A percentile compares a stretch with the other conserved stretches of the same genome.
Evolutionary conservation across 2,888 invertebrate species (phyloP).

Genomic region (Zaprionus lineosus): DNA sequence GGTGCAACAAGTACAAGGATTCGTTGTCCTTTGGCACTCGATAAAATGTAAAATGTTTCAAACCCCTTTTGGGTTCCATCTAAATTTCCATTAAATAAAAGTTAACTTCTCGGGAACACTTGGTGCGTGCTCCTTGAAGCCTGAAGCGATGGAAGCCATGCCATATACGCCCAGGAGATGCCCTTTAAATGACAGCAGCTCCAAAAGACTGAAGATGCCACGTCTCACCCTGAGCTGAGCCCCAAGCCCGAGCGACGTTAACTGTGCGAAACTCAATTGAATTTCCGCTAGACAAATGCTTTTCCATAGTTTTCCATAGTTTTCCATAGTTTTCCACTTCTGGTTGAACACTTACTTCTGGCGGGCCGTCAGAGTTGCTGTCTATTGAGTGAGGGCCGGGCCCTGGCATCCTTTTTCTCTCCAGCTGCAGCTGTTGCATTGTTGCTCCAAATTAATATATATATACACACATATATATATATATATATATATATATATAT

Average conservation of each 20-base stretch:
- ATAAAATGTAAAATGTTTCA: too few relatives aligned
- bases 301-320: too few relatives aligned
- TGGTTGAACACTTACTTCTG: constrained; percentile 63
- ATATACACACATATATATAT: neutral
- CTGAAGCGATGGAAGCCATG: constrained; percentile 21
- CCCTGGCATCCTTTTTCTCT: constrained; percentile 11
- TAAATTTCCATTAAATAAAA: constrained; percentile 13
- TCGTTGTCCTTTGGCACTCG: too few relatives aligned
- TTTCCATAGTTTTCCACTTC: constrained; percentile 53
- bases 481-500: neutral
- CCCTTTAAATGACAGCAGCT: constrained; percentile 16
- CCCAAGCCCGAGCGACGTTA: neutral
- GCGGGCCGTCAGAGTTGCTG: constrained; percentile 48
- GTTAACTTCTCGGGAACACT: neutral
- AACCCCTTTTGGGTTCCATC: too few relatives aligned
- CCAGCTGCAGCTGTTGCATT: neutral
- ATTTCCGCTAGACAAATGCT: constrained; percentile 60
- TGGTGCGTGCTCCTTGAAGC: neutral
- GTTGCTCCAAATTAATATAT: too few relatives aligned
- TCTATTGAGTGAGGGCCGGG: constrained; percentile 10
- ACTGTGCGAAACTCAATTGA: constrained; percentile 48
- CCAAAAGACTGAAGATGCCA: too few relatives aligned
- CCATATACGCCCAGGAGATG: constrained; percentile 20
- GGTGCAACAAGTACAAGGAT: constrained; percentile 25
- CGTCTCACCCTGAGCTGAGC: too few relatives aligned